Evolutionary conservation across 2,113 vertebrate species (phyloP).

Genomic region (Oceanodroma tethys): DNA sequence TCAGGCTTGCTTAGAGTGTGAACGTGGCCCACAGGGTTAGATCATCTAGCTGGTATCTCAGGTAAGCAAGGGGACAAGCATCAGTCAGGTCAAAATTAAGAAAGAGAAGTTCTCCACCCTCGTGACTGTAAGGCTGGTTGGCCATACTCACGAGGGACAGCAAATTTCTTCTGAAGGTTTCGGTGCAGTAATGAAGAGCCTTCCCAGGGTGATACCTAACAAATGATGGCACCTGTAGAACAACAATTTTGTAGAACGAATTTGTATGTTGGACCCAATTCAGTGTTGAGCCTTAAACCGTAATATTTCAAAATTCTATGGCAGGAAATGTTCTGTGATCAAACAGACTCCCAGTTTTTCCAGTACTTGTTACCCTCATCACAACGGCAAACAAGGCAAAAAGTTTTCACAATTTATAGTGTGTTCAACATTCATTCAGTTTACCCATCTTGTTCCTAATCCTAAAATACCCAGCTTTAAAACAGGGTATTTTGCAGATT

Average conservation of each 20-base stretch:
- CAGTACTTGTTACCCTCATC: neutral
- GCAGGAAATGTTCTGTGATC: neutral
- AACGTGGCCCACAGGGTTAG: neutral
- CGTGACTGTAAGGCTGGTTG: neutral
- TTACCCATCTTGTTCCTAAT: constrained; percentile 1
- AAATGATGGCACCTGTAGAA: neutral
- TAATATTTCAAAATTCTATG: neutral
- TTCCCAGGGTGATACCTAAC: neutral
- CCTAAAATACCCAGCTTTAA: constrained; percentile 31
- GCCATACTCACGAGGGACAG: neutral
- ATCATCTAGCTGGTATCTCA: neutral
- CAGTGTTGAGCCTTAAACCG: neutral
- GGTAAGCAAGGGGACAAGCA: neutral
- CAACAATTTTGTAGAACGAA: neutral
- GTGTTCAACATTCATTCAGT: neutral
- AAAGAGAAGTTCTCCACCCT: neutral
- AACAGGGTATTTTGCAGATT: neutral
- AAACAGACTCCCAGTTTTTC: neutral
- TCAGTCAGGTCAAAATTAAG: neutral
- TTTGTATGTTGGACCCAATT: neutral
- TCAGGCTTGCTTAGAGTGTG: neutral
- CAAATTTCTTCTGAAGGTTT: neutral
- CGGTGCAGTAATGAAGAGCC: neutral
- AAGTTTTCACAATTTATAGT: neutral
- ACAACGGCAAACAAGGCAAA: neutral